Percentiles rank a stretch among this genome's conserved stretches.
Conservation (phyloP, 2,888 invertebrate genomes). For the Oscheius myriophilus region DNA sequence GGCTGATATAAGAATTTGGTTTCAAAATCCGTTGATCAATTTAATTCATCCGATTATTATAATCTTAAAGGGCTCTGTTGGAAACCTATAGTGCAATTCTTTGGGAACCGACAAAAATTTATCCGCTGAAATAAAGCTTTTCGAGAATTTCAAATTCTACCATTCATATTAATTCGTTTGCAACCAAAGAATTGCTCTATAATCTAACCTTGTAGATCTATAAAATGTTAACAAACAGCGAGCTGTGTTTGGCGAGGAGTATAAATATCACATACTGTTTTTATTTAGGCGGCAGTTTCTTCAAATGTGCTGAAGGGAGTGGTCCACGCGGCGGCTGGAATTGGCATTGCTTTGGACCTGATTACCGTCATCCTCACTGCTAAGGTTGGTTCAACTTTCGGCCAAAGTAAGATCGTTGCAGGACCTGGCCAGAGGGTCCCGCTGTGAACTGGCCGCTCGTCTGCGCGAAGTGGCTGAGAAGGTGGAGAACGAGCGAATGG, state of each 20-base stretch:
- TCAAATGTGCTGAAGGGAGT: conserved; percentile 47
- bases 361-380: conserved; percentile 43
- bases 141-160: too few species aligned
- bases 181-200: too few species aligned
- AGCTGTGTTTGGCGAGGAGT: background rate
- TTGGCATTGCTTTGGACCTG: conserved; percentile 47
- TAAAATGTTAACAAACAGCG: too few species aligned
- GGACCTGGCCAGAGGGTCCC: conserved; percentile 31
- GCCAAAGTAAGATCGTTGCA: conserved; percentile 23
- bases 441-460: conserved; percentile 37
- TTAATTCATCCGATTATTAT: too few species aligned
- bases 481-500: conserved; percentile 41
- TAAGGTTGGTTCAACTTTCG: conserved; percentile 17
- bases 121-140: too few species aligned
- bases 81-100: too few species aligned
- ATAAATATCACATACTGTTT: background rate
- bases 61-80: too few species aligned
- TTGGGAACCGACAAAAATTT: too few species aligned
- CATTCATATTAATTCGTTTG: too few species aligned
- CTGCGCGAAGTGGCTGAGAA: conserved; percentile 35
- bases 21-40: too few species aligned
- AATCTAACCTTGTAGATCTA: too few species aligned
- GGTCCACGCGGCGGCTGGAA: conserved; percentile 47
- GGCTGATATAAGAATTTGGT: too few species aligned
- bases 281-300: conserved; percentile 28